These are phyloP conservation scores for Erythrolamprus reginae DNA, from an alignment of 2,113 vertebrate genomes.

Conservation along the genomic window DNA sequence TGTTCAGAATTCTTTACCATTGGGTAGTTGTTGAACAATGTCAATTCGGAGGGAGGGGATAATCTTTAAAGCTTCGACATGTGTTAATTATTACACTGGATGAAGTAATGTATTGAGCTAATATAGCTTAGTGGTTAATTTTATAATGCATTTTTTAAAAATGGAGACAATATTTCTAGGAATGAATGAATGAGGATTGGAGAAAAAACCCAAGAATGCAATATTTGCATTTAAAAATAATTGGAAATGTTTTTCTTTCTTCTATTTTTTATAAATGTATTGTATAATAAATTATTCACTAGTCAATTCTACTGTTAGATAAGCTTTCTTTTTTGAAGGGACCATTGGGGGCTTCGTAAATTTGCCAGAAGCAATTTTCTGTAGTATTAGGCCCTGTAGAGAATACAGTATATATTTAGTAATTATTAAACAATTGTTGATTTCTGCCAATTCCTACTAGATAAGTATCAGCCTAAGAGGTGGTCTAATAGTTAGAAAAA, in stretches of 20 bases:
- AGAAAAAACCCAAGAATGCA: not conserved
- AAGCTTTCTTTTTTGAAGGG: not conserved
- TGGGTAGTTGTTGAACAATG: slow-evolving; percentile 1
- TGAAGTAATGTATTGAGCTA: not conserved
- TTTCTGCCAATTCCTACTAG: not conserved
- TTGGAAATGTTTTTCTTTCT: not conserved
- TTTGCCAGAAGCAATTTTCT: not conserved
- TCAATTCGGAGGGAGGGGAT: slow-evolving; percentile 1
- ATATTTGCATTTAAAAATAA: not conserved
- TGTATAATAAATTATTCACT: not conserved
- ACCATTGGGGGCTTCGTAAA: not conserved
- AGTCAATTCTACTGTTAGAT: not conserved
- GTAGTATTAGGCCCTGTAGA: not conserved
- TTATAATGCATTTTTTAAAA: not conserved
- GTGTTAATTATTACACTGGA: not conserved
- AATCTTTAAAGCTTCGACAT: slow-evolving; percentile 36
- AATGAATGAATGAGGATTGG: not conserved
- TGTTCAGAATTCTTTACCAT: slow-evolving; percentile 45
- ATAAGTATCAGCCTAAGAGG: not conserved
- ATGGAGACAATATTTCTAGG: not conserved
- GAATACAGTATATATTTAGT: not conserved
- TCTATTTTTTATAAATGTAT: not conserved
- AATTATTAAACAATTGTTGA: not conserved
- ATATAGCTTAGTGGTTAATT: not conserved
- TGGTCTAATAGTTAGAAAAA: not conserved